Base-by-base conservation (phyloP, 1,140 invertebrate species). In the Meloidogyne floridensis region DNA sequence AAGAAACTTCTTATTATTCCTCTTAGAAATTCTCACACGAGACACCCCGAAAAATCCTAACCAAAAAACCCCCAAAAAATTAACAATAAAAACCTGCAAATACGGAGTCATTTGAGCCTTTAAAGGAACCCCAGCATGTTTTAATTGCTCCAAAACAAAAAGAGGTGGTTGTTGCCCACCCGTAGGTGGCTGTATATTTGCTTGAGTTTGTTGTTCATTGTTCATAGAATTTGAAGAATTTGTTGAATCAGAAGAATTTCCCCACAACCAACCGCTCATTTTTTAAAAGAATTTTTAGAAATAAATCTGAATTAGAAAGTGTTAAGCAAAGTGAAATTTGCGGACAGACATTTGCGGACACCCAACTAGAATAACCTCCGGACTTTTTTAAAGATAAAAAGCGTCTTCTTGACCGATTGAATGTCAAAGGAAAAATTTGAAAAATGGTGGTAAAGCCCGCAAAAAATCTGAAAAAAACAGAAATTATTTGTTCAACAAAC, bases 31-130 rank as follows among this genome's bases (percentile, higher is more conserved):
- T 1, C 20, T 32, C 32, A 47, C 47, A 8, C 4, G 47, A 20
- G 20, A 20, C 20, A 20, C 32, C 32, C 47, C 47, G 4, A 47
- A 47, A 6, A 47, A 8, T 47, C 47, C 47, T 8, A 32, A 32
- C 47, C n/a, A 79, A 79, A 20, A 32, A 32, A 32, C 0, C 32
- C 8, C 77, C 47, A 47, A 47, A 47, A 47, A 83, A 84, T 32
- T 0, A 78, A 77, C 8, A 11, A 11, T 4, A 86, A 87, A 56
- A 20, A 87, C 85, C 84, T 86, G 85, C n/a, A 86, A 77, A 72
- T 86, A 86, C 10, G 85, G 86, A 69, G 80, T 72, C 73, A 87
- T 86, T 53, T 87, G 86, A 15, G 59, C 76, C 7, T 84, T 86
- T 18, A 86, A 73, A 8, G 85, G 85, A 59, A 86, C 78, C 10